These are phyloP conservation scores for Pseudomyrmex dendroicus DNA, from an alignment of 1,140 invertebrate genomes.

Conservation along the genomic window DNA sequence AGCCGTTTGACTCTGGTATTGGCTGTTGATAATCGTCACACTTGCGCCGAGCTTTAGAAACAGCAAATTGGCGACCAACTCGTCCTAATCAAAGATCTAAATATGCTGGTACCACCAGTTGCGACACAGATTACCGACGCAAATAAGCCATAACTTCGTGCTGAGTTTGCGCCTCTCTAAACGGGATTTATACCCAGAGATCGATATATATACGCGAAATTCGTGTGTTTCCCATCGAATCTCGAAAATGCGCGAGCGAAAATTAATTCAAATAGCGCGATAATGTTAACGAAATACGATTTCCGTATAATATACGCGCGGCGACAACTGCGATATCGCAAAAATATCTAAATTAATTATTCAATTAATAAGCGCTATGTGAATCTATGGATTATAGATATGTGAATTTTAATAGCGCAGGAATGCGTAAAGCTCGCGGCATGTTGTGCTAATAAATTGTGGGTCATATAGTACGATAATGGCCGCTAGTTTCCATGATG, in stretches of 20 bases:
- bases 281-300: slow-evolving; percentile 28
- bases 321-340: slow-evolving; percentile 15
- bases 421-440: slow-evolving; percentile 17
- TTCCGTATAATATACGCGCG: slow-evolving; percentile 17
- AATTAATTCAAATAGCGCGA: slow-evolving; percentile 43
- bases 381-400: slow-evolving; percentile 7
- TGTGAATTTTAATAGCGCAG: slow-evolving; percentile 39
- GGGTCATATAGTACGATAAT: slow-evolving; percentile 34
- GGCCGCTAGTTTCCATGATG: slow-evolving; percentile 22
- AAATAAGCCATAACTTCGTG: slow-evolving; percentile 18
- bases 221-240: not conserved
- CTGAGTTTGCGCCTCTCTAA: not conserved
- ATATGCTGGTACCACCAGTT: slow-evolving; percentile 71
- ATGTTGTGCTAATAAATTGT: slow-evolving; percentile 35
- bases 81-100: slow-evolving; percentile 66
- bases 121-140: slow-evolving; percentile 36
- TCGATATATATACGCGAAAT: slow-evolving; percentile 30
- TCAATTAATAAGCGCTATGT: slow-evolving; percentile 41
- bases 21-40: slow-evolving; percentile 64
- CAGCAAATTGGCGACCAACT: slow-evolving; percentile 62
- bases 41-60: slow-evolving; percentile 51
- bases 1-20: slow-evolving; percentile 55
- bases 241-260: slow-evolving; percentile 13
- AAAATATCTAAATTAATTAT: slow-evolving; percentile 46
- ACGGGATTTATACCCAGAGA: slow-evolving; percentile 33